These are phyloP conservation scores for Pseudoips prasinana DNA, from an alignment of 2,888 invertebrate species.

Conservation along the genomic window DNA sequence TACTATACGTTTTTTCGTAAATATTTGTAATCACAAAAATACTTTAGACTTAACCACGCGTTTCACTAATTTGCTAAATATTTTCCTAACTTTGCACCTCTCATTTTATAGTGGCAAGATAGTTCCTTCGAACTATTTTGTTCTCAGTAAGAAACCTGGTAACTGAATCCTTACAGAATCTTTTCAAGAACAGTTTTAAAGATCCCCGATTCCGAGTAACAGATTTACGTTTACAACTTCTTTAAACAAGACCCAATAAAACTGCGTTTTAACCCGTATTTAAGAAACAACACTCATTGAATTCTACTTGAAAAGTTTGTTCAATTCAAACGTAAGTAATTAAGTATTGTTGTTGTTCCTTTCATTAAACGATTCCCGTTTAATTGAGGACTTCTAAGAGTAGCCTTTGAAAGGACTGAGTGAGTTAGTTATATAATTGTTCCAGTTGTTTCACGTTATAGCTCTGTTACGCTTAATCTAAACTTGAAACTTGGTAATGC, in stretches of 20 bases:
- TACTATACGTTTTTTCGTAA: too few species aligned
- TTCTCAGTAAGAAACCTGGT: too few species aligned
- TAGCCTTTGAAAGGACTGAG: slow-evolving; percentile 29
- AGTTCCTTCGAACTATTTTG: too few species aligned
- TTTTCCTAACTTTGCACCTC: too few species aligned
- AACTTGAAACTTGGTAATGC: slow-evolving; percentile 32
- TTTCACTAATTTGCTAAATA: too few species aligned
- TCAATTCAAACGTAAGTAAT: slow-evolving; percentile 58
- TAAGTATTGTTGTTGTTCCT: slow-evolving; percentile 67
- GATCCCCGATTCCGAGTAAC: too few species aligned
- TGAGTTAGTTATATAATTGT: slow-evolving; percentile 53
- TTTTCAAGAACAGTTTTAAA: too few species aligned
- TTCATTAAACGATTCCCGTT: slow-evolving; percentile 57
- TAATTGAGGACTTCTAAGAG: slow-evolving; percentile 62
- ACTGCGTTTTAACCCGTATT: slow-evolving; percentile 29
- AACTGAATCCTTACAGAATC: too few species aligned
- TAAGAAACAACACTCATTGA: slow-evolving; percentile 41
- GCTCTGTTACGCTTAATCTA: slow-evolving; percentile 48
- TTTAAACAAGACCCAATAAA: slow-evolving; percentile 23
- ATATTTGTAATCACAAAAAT: too few species aligned
- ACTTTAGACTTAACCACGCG: too few species aligned
- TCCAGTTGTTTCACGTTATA: slow-evolving; percentile 37
- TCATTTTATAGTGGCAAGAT: too few species aligned
- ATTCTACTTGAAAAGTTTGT: slow-evolving; percentile 44
- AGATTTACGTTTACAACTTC: slow-evolving; percentile 20